Evolutionary conservation across 2,888 invertebrate genomes (phyloP).

Genomic region (Sussaba pulchella): DNA sequence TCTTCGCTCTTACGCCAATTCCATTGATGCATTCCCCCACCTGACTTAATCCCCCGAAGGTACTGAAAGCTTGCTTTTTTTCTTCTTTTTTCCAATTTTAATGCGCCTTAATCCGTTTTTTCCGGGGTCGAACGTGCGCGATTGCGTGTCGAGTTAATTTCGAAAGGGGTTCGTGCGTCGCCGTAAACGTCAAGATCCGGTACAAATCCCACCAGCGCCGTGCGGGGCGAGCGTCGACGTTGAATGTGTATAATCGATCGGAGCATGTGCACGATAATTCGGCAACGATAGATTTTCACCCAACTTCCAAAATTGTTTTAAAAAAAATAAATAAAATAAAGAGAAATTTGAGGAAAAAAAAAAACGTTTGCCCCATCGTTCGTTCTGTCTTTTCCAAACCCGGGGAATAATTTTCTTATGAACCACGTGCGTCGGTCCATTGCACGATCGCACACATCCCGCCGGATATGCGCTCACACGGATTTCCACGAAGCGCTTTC

Average conservation of each 20-base stretch:
- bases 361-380: not conserved
- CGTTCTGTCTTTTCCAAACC: not conserved
- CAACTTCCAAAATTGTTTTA: too few relatives aligned
- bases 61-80: too few relatives aligned
- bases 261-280: not conserved
- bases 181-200: not conserved
- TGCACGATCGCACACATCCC: too few relatives aligned
- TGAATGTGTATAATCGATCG: slow-evolving; percentile 25
- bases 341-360: too few relatives aligned
- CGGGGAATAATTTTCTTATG: slow-evolving; percentile 10
- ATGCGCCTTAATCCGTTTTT: slow-evolving; percentile 42
- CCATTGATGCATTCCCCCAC: slow-evolving; percentile 11
- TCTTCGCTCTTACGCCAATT: slow-evolving; percentile 19
- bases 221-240: too few relatives aligned
- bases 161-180: slow-evolving; percentile 4
- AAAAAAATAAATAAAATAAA: too few relatives aligned
- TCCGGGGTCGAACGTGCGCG: slow-evolving; percentile 43
- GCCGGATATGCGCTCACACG: slow-evolving; percentile 58
- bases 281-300: too few relatives aligned
- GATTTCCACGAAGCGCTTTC: slow-evolving; percentile 62
- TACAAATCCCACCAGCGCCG: too few relatives aligned
- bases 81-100: slow-evolving; percentile 30
- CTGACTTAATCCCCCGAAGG: slow-evolving; percentile 35
- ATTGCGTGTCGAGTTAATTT: slow-evolving; percentile 33
- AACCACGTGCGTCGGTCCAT: slow-evolving; percentile 58